phyloP scores from a whole-genome alignment of 2,888 invertebrate genomes.

The Saturnia japonica region DNA sequence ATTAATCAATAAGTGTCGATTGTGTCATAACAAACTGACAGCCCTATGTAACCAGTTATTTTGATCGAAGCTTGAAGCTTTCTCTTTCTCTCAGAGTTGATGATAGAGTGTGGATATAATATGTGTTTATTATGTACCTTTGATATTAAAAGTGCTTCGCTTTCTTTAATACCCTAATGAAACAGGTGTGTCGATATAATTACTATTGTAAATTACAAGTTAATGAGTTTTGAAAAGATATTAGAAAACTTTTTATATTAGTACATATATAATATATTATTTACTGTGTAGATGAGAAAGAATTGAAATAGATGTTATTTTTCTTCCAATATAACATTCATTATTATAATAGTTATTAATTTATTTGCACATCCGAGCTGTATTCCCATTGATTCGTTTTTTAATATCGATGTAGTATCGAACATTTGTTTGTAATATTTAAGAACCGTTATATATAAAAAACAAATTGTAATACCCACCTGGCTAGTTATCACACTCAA shows the following conservation, averaged over 20 bases:
- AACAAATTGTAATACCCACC: too few relatives aligned
- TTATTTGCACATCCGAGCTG: too few relatives aligned
- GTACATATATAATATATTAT: not conserved
- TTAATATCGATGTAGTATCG: too few relatives aligned
- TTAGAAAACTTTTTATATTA: not conserved
- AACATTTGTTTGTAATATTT: too few relatives aligned
- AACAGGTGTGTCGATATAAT: slow-evolving; percentile 17
- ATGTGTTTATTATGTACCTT: slow-evolving; percentile 24
- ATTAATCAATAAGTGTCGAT: not conserved
- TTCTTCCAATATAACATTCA: not conserved
- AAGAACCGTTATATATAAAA: too few relatives aligned
- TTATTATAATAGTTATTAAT: not conserved
- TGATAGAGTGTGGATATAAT: slow-evolving; percentile 14
- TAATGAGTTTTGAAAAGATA: not conserved
- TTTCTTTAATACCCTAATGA: slow-evolving; percentile 29
- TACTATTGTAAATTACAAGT: slow-evolving; percentile 4
- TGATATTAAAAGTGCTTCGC: slow-evolving; percentile 29
- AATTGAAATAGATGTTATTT: not conserved
- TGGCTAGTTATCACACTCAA: too few relatives aligned
- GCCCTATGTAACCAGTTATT: slow-evolving; percentile 35
- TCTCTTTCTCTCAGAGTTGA: slow-evolving; percentile 47
- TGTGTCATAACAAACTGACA: slow-evolving; percentile 21
- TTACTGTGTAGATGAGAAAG: not conserved
- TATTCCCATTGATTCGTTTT: too few relatives aligned
- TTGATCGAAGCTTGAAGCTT: slow-evolving; percentile 52